Conservation (phyloP, 1,140 invertebrate species). For the Neodiprion virginianus region DNA sequence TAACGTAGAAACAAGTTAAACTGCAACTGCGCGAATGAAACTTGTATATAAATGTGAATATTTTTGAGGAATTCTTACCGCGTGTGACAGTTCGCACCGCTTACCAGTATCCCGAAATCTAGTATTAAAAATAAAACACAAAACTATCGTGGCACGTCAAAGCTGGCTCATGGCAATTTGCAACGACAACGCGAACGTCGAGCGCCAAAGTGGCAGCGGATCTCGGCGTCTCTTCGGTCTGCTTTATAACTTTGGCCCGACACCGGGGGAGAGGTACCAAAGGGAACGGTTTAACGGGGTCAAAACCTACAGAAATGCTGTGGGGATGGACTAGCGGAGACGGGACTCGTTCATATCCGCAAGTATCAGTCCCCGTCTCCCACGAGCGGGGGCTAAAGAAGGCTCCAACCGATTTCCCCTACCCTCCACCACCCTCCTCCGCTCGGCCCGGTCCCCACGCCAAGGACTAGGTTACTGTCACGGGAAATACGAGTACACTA, state of each 20-base stretch:
- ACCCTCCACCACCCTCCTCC: neutral
- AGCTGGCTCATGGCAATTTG: too few species aligned
- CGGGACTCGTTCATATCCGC: conserved; percentile 18
- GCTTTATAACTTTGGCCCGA: conserved; percentile 58
- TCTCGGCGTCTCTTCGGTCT: conserved; percentile 42
- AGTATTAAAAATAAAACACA: too few species aligned
- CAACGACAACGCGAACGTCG: neutral
- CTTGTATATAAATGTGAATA: too few species aligned
- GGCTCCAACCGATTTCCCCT: conserved; percentile 17
- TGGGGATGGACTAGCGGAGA: conserved; percentile 45
- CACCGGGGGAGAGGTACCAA: conserved; percentile 3
- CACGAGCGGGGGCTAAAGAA: conserved; percentile 19
- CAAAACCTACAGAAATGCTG: conserved; percentile 42
- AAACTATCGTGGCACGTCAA: too few species aligned
- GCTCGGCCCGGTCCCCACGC: neutral
- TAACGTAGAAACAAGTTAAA: too few species aligned
- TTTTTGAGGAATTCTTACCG: too few species aligned
- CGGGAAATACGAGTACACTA: neutral
- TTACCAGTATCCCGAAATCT: too few species aligned
- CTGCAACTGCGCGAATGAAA: too few species aligned
- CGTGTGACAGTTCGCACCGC: too few species aligned
- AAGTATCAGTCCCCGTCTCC: conserved; percentile 22
- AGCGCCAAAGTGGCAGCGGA: conserved; percentile 48
- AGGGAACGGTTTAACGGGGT: conserved; percentile 43
- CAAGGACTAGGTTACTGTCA: neutral